phyloP scores from a whole-genome alignment of 2,888 invertebrate genomes.

The Melitaea athalia region DNA sequence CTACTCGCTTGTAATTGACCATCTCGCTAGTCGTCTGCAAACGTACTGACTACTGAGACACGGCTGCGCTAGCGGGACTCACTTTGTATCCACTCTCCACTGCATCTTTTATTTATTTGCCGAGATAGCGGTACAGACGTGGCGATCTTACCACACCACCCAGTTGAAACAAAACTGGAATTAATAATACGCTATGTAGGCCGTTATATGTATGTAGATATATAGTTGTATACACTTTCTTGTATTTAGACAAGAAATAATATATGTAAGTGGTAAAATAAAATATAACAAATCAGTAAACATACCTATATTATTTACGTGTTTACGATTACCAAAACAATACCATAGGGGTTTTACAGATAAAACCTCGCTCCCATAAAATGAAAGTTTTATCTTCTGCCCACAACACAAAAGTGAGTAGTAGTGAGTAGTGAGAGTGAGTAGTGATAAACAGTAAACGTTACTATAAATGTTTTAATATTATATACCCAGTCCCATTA shows the following conservation, averaged over 20 bases:
- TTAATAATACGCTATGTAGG: slow-evolving; percentile 55
- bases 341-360: too few species aligned
- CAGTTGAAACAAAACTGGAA: slow-evolving; percentile 71
- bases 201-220: slow-evolving; percentile 28
- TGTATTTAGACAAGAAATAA: slow-evolving; percentile 2
- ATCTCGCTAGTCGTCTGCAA: slow-evolving; percentile 63
- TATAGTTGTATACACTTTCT: neutral
- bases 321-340: neutral
- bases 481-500: neutral
- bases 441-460: too few species aligned
- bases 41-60: slow-evolving; percentile 72
- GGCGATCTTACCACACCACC: slow-evolving; percentile 55
- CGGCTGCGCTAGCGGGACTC: slow-evolving; percentile 57
- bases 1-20: slow-evolving; percentile 77
- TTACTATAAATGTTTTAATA: too few species aligned
- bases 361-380: neutral
- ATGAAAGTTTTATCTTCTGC: neutral
- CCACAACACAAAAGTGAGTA: too few species aligned
- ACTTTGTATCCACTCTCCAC: slow-evolving; percentile 71
- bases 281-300: neutral
- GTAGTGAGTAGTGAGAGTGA: too few species aligned
- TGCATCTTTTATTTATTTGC: slow-evolving; percentile 81
- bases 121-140: slow-evolving; percentile 77
- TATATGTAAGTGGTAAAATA: neutral
- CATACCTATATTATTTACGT: neutral